Conservation (phyloP, 2,888 invertebrate genomes). For the Apamea anceps region DNA sequence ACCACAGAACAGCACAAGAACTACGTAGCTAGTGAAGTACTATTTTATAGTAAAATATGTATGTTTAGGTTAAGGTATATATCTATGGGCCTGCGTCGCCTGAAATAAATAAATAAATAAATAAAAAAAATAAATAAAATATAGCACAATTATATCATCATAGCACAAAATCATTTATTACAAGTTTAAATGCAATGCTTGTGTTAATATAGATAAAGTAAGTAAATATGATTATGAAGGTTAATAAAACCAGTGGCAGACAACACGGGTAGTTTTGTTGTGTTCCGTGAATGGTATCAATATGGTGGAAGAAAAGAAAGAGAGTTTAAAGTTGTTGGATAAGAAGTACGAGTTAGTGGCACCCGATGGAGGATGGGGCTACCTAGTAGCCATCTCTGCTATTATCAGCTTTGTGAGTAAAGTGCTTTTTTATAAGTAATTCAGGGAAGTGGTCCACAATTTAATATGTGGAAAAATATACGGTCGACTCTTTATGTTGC, state of each 20-base stretch:
- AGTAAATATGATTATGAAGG: constrained; percentile 44
- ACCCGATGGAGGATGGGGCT: constrained; percentile 82
- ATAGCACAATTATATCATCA: constrained; percentile 25
- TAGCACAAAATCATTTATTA: constrained; percentile 27
- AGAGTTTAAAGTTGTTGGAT: constrained; percentile 49
- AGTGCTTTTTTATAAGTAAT: background rate
- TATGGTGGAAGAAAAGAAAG: constrained; percentile 65
- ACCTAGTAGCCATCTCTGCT: constrained; percentile 90
- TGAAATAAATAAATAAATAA: too few species aligned
- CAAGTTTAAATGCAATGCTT: constrained; percentile 40
- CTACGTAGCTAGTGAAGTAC: too few species aligned
- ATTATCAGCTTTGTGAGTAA: constrained; percentile 91
- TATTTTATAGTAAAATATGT: too few species aligned
- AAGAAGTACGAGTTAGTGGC: constrained; percentile 78
- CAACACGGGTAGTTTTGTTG: constrained; percentile 19
- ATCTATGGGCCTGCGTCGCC: too few species aligned
- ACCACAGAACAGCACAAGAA: too few species aligned
- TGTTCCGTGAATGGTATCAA: constrained; percentile 13
- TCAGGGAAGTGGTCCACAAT: background rate
- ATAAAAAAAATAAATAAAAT: too few species aligned
- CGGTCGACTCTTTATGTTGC: background rate
- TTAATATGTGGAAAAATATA: background rate
- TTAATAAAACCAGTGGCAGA: constrained; percentile 43
- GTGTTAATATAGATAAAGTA: constrained; percentile 30
- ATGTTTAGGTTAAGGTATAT: too few species aligned